phyloP scores from a whole-genome alignment of 2,888 invertebrate species.

The Pasiphila rectangulata region DNA sequence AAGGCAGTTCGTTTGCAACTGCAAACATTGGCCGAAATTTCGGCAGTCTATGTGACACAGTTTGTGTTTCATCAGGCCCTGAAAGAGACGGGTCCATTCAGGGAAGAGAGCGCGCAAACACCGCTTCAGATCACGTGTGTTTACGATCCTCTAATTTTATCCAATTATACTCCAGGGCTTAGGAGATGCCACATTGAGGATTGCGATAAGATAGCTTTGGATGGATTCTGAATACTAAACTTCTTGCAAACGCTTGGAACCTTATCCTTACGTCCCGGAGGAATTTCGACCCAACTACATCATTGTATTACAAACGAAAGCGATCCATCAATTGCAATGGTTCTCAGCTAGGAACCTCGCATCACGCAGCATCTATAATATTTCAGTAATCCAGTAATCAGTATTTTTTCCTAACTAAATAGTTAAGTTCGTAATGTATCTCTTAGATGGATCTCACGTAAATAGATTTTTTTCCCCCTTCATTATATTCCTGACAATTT shows the following conservation, averaged over 20 bases:
- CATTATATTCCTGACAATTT: constrained; percentile 70
- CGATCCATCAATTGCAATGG: too few species aligned
- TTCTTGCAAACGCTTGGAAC: neutral
- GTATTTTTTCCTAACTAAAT: neutral
- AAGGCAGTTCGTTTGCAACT: constrained; percentile 59
- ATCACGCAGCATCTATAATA: neutral
- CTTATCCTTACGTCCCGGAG: neutral
- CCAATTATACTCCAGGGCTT: constrained; percentile 55
- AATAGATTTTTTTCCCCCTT: constrained; percentile 55
- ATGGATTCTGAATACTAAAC: constrained; percentile 15
- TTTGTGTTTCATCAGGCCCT: constrained; percentile 75
- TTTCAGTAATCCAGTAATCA: too few species aligned
- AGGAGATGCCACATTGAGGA: constrained; percentile 24
- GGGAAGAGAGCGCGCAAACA: constrained; percentile 55
- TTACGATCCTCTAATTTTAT: constrained; percentile 61
- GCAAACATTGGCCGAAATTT: constrained; percentile 66
- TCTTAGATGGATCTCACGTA: too few species aligned
- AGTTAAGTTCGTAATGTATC: neutral
- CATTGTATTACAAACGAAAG: too few species aligned
- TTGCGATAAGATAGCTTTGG: constrained; percentile 16
- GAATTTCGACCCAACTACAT: too few species aligned
- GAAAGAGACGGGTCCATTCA: constrained; percentile 61
- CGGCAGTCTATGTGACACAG: constrained; percentile 70
- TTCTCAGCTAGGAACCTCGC: too few species aligned
- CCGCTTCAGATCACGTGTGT: constrained; percentile 54